Percentiles rank a stretch among this genome's conserved stretches.
phyloP scores from a whole-genome alignment of 2,888 invertebrate genomes.

The Callyntrura guangdongensis region DNA sequence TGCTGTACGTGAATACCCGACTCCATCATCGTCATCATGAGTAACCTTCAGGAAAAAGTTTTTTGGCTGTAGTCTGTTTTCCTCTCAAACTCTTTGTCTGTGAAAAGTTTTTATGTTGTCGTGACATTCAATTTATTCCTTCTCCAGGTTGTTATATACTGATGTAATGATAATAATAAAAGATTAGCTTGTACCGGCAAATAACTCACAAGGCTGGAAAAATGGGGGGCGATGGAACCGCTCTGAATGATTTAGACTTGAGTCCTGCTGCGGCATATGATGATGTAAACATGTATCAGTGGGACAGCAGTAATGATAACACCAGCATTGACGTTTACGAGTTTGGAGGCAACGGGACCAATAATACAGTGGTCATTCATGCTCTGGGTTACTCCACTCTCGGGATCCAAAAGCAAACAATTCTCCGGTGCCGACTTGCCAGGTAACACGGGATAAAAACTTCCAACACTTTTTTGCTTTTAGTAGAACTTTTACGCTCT shows the following conservation, averaged over 20 bases:
- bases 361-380: conserved; percentile 80
- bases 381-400: conserved; percentile 92
- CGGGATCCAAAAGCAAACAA: conserved; percentile 69
- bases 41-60: conserved; percentile 23
- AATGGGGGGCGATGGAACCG: conserved; percentile 78
- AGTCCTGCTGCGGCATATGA: conserved; percentile 71
- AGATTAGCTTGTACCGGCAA: conserved; percentile 39
- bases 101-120: conserved; percentile 28
- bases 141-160: conserved; percentile 29
- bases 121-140: conserved; percentile 53
- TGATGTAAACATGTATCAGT: conserved; percentile 72
- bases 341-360: conserved; percentile 77
- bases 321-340: conserved; percentile 76
- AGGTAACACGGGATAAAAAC: conserved; percentile 87
- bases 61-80: conserved; percentile 43
- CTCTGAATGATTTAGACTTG: conserved; percentile 73
- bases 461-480: conserved; percentile 3
- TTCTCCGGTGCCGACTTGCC: conserved; percentile 91
- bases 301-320: conserved; percentile 67
- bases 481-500: neutral
- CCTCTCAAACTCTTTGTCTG: neutral
- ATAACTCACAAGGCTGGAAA: conserved; percentile 60
- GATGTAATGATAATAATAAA: conserved; percentile 42
- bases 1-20: neutral
- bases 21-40: conserved; percentile 9